Evolutionary conservation across 2,888 invertebrate genomes (phyloP).

Genomic region (Carabus problematicus): DNA sequence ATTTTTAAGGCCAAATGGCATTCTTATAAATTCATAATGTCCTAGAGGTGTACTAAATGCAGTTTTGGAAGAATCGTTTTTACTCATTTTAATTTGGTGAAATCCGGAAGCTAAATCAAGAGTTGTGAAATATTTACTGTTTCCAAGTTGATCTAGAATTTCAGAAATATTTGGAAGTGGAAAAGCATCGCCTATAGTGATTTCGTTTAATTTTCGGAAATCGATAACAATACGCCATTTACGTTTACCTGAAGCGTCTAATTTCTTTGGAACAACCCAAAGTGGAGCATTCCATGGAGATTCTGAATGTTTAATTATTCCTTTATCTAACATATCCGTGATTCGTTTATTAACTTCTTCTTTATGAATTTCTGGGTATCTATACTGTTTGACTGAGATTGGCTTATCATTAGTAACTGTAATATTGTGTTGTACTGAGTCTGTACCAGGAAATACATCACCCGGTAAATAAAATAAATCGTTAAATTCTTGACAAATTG

Average conservation of each 20-base stretch:
- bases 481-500: constrained; percentile 35
- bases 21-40: constrained; percentile 44
- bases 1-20: too few relatives aligned
- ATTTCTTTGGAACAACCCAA: constrained; percentile 51
- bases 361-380: constrained; percentile 46
- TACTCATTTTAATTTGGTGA: constrained; percentile 46
- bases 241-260: constrained; percentile 48
- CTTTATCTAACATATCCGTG: not conserved
- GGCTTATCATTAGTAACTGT: not conserved
- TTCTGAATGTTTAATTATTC: not conserved
- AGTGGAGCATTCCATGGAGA: constrained; percentile 47
- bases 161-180: constrained; percentile 48
- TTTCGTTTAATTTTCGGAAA: constrained; percentile 52
- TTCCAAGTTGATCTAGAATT: constrained; percentile 46
- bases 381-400: constrained; percentile 43
- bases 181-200: constrained; percentile 49
- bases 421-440: constrained; percentile 22
- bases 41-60: constrained; percentile 45
- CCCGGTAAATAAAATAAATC: constrained; percentile 35
- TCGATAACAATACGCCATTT: constrained; percentile 54
- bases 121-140: too few relatives aligned
- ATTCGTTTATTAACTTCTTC: constrained; percentile 41
- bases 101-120: constrained; percentile 47
- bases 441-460: constrained; percentile 22
- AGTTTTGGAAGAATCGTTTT: constrained; percentile 45